Evolutionary conservation across 2,888 invertebrate species (phyloP).

Genomic region (Polylopha cassiicola): DNA sequence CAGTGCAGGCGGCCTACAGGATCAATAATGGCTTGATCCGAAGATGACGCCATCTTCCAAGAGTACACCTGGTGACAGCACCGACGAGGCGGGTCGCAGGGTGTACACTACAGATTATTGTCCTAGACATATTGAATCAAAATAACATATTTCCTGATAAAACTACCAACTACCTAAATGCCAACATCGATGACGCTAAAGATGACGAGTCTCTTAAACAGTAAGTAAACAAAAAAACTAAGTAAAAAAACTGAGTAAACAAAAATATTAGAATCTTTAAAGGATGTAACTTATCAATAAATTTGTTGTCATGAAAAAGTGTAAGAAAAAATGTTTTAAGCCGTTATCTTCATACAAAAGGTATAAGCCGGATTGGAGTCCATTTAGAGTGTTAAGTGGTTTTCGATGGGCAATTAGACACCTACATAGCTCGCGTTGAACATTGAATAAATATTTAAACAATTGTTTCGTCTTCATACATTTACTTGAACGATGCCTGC

Average conservation of each 20-base stretch:
- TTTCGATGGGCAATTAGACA: slow-evolving; percentile 17
- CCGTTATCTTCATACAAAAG: neutral
- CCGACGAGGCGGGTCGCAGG: slow-evolving; percentile 5
- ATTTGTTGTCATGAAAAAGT: no score
- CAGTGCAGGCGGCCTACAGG: neutral
- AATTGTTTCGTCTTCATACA: slow-evolving; percentile 10
- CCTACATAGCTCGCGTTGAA: slow-evolving; percentile 11
- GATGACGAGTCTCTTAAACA: no score
- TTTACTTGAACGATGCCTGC: slow-evolving; percentile 2
- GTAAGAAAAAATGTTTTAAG: no score
- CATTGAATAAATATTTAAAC: slow-evolving; percentile 12
- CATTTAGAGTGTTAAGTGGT: slow-evolving; percentile 20
- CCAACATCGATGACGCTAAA: no score
- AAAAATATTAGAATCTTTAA: no score
- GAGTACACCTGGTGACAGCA: slow-evolving; percentile 4
- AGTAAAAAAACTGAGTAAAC: no score
- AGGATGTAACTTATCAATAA: no score
- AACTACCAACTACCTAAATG: no score
- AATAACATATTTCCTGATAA: no score
- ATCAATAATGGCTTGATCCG: slow-evolving; percentile 10
- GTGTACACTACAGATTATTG: slow-evolving; percentile 1
- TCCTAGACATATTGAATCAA: no score
- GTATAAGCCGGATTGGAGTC: slow-evolving; percentile 10
- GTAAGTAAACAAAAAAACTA: no score
- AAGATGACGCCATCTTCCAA: slow-evolving; percentile 21